Base-by-base conservation (phyloP, 2,113 vertebrate species). In the Sigmodon hispidus region DNA sequence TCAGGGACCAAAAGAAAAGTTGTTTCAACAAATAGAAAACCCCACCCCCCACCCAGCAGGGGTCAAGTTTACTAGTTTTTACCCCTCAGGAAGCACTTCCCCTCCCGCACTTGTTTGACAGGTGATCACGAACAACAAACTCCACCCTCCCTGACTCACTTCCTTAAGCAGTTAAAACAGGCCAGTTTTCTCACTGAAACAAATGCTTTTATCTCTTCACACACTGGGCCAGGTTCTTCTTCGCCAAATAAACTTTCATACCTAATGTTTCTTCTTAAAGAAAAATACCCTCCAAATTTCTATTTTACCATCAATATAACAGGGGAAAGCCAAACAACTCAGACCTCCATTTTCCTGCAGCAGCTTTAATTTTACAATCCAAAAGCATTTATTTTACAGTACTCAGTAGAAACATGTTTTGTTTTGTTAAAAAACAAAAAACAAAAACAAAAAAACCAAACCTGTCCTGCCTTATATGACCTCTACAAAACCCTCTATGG, bases 351-450 rank as follows among this genome's bases (percentile, higher is more conserved):
- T 95, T 96, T 63, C 84, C 90, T 94, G 89, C 61, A 95, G 59
- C 45, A 95, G 72, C 61, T 95, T 87, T 90, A 95, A 85, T 6
- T 80, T 59, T 93, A 95, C 91, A 95, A 90, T 87, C 89, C 87
- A 95, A 87, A 96, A 85, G 90, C 93, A 94, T 94, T 96, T 95
- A 95, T 96, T 93, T 95, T 84, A 89, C 77, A 95, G 79, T 95
- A 85, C 87, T 96, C 52, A 59, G 45, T 45, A 79, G 94, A 75
- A 89, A 67, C 89, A 57, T 89, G 85, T 80, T 93, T 81, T 84
- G 8, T 63, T 61, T 61, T 61, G 22, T 61, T 61, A 1, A 61
- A 63, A 63, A 63, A 1, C 22, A 63, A 63, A 63, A 26, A 63
- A 63, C 7, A 63, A 26, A 59, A 59, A 4, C 16, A 57, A 22